Base-by-base conservation (phyloP, 2,113 vertebrate species). In the Nansenia antarctica region DNA sequence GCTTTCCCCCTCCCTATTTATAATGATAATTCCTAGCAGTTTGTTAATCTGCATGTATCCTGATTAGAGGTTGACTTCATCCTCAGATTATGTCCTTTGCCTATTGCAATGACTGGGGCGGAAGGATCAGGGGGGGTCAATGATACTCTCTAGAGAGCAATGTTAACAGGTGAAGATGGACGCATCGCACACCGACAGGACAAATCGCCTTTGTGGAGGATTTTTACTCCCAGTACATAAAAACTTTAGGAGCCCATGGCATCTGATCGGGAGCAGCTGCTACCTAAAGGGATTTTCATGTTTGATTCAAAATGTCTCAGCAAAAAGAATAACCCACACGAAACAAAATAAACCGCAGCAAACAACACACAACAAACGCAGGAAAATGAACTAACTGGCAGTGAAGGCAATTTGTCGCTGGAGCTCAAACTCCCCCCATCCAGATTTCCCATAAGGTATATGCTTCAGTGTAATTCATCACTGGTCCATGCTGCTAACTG, bases 41-140 rank as follows among this genome's bases (percentile, higher is more conserved):
- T 93, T 86, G 88, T 93, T 94, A 94, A 94, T 94, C 93, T 93
- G 91, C 93, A 82, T 94, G 92, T 93, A 92, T 91, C 93, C 93
- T 94, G 93, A 94, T 94, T 93, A 92, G 90, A 93, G 89, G 91
- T 87, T 79, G 29, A 83, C 91, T 92, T 92, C 91, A 91, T 92
- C 91, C 89, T 85, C 89, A 93, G 92, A 94, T 94, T 93, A 92
- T 86, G 53, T 86, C 57, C 82, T 78, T n/a, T 92, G 87, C 91
- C 91, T 91, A 91, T 93, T 89, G 88, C 87, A 82, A 88, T 85
- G 87, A 84, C 22, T 12, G 31, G 78, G 88, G 87, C 82, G 87
- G 86, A 86, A 82, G 77, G 84, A 91, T 90, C 89, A 85, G 84
- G 81, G 79, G 83, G 87, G 92, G 91, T 90, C 92, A 80, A 81